phyloP scores from a whole-genome alignment of 2,113 vertebrate genomes.

The Lanius ludovicianus region DNA sequence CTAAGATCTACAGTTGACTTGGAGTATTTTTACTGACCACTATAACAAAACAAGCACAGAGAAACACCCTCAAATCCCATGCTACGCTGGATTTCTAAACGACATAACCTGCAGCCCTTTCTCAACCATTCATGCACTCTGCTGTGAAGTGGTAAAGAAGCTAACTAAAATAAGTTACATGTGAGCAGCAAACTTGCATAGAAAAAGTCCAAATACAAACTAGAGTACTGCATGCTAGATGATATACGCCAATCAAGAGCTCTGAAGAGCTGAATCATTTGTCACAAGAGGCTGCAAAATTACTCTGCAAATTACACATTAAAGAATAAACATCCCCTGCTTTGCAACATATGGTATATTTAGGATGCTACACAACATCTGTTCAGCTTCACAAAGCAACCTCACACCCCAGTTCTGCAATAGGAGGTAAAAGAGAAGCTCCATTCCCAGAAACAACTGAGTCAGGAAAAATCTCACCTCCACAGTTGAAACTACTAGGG shows the following conservation, averaged over 20 bases:
- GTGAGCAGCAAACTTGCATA: not conserved
- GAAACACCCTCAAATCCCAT: not conserved
- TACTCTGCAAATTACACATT: constrained; percentile 3
- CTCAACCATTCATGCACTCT: not conserved
- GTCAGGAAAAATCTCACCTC: not conserved
- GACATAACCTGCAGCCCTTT: not conserved
- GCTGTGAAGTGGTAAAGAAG: not conserved
- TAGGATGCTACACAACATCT: not conserved
- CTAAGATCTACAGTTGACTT: not conserved
- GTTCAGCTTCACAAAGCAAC: not conserved
- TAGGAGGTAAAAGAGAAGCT: not conserved
- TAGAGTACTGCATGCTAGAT: not conserved
- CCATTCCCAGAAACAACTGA: not conserved
- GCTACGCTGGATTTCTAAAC: not conserved
- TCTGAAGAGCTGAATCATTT: not conserved
- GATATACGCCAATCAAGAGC: not conserved
- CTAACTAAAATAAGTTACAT: not conserved
- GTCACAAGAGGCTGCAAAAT: constrained; percentile 1
- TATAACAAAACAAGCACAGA: not conserved
- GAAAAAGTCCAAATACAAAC: not conserved
- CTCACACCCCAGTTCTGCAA: not conserved
- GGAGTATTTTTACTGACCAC: not conserved
- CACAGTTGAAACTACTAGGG: not conserved
- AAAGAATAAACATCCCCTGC: not conserved
- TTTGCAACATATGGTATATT: not conserved